A percentile compares a stretch with the other conserved stretches of the same genome.
These are phyloP conservation scores for Nerophis lumbriciformis DNA, from an alignment of 2,113 vertebrate genomes.

Conservation along the genomic window DNA sequence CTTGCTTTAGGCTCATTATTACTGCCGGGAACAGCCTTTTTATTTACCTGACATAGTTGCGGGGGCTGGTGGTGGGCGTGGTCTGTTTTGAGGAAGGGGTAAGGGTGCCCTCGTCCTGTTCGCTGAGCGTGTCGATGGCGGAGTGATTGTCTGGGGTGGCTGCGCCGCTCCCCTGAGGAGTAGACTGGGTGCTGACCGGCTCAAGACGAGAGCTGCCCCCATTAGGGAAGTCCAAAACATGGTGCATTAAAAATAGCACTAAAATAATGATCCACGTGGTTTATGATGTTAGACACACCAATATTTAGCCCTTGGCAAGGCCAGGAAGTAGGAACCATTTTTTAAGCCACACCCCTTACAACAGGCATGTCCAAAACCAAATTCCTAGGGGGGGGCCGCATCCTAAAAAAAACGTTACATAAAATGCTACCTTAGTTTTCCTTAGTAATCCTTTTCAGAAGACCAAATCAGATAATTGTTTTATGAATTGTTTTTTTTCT, in stretches of 20 bases:
- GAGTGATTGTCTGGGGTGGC: slow-evolving; percentile 88
- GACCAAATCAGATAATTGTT: too few relatives aligned
- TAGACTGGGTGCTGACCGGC: slow-evolving; percentile 79
- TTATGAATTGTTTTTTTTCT: too few relatives aligned
- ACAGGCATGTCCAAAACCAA: too few relatives aligned
- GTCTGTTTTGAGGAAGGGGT: slow-evolving; percentile 91
- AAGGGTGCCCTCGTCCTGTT: slow-evolving; percentile 93
- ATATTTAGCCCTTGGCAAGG: too few relatives aligned
- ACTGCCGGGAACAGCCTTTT: not conserved
- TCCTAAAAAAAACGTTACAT: too few relatives aligned
- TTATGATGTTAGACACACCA: too few relatives aligned
- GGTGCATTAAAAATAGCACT: not conserved
- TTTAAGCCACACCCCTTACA: too few relatives aligned
- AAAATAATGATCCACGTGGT: not conserved
- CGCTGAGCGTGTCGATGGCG: slow-evolving; percentile 87
- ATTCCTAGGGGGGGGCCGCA: too few relatives aligned
- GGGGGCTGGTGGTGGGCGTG: slow-evolving; percentile 83
- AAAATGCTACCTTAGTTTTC: too few relatives aligned
- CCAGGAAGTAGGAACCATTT: too few relatives aligned
- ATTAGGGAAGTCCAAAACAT: not conserved
- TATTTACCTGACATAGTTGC: slow-evolving; percentile 78
- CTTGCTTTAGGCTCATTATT: too few relatives aligned
- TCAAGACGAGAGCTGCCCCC: slow-evolving; percentile 83
- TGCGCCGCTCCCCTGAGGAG: slow-evolving; percentile 81
- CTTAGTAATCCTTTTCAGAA: too few relatives aligned